A percentile compares a stretch with the other conserved stretches of the same genome.
phyloP scores from a whole-genome alignment of 2,797 vertebrate species.

The Bryconaethiops microstoma region DNA sequence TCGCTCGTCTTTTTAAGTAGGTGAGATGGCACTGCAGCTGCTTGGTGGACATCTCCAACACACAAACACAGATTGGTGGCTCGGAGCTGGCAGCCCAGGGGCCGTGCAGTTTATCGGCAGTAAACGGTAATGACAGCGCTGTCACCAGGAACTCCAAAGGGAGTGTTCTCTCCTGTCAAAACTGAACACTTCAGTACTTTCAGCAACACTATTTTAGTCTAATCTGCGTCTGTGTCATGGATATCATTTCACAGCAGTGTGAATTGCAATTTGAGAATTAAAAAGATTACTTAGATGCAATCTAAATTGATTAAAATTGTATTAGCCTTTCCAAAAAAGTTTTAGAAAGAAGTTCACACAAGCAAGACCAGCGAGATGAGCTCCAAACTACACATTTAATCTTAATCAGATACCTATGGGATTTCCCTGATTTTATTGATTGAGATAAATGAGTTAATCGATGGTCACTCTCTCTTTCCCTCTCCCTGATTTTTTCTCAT shows the following conservation, averaged over 20 bases:
- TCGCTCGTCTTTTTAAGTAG: slow-evolving; percentile 27
- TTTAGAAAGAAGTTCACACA: slow-evolving; percentile 21
- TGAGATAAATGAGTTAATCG: slow-evolving; percentile 46
- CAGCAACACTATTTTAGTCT: slow-evolving; percentile 14
- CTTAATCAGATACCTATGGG: slow-evolving; percentile 52
- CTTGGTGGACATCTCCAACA: neutral
- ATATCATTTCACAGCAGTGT: neutral
- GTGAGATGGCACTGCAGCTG: slow-evolving; percentile 20
- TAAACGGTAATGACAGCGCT: slow-evolving; percentile 31
- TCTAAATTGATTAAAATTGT: slow-evolving; percentile 21
- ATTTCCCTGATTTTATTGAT: slow-evolving; percentile 38
- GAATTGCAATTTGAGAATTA: neutral
- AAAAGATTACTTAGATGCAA: neutral
- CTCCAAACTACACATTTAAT: slow-evolving; percentile 43
- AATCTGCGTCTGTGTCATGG: slow-evolving; percentile 1
- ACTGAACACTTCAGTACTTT: slow-evolving; percentile 26
- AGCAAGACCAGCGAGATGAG: slow-evolving; percentile 14
- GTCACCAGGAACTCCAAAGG: slow-evolving; percentile 21
- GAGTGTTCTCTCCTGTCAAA: slow-evolving; percentile 13
- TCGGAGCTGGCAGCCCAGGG: slow-evolving; percentile 15
- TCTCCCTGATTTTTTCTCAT: slow-evolving; percentile 6
- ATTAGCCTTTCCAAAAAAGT: slow-evolving; percentile 16
- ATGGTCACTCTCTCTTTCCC: slow-evolving; percentile 22
- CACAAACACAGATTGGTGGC: slow-evolving; percentile 1
- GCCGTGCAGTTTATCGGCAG: slow-evolving; percentile 22